Evolutionary conservation across 2,888 invertebrate species (phyloP), one percentile per base, ranked within the genome.

Genomic region (Bugula neritina): DNA sequence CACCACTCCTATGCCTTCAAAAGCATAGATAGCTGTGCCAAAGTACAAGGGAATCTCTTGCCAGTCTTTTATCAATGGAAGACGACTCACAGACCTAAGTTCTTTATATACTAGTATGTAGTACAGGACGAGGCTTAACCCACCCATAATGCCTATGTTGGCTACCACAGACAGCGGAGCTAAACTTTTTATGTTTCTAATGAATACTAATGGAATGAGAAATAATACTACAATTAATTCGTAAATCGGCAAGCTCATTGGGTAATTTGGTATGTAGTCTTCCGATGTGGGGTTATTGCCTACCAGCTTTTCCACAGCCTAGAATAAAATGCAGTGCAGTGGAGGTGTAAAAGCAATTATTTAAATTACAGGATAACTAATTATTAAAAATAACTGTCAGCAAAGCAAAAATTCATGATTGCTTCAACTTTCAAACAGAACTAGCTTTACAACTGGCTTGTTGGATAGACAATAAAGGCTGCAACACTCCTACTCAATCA

Each of bases 21-120:
- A 96, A 1, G 96, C 93, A 85, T 94, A 96, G 78, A 96, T 91
- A 31, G 93, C 94, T 0, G 94, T 95, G 31, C 96, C 95, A 86
- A 97, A 95, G 85, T 91, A 96, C 31, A 96, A 86, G 0, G 96
- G 95, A 73, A 82, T 74, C 58, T 71, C 73, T n/a, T 17, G 52
- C 58, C 76, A 71, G 5, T 73, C 74, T 80, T 55, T 23, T 13
- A 52, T 54, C n/a, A 5, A 71, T n/a, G 70, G 70, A 23, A 70
- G 70, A 70, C 52, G 54, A 54, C 70, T 54, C n/a, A 70, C 52
- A n/a, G 35, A 29, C 31, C 29, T 35, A 17, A 70, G 43, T 3
- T 34, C 10, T 17, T 43, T 17, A 17, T 43, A 17, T 5, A 43
- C 17, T 43, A 43, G 43, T 10, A 43, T 43, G 17, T 43, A 43